phyloP scores from a whole-genome alignment of 2,888 invertebrate genomes.

The Allacma fusca region DNA sequence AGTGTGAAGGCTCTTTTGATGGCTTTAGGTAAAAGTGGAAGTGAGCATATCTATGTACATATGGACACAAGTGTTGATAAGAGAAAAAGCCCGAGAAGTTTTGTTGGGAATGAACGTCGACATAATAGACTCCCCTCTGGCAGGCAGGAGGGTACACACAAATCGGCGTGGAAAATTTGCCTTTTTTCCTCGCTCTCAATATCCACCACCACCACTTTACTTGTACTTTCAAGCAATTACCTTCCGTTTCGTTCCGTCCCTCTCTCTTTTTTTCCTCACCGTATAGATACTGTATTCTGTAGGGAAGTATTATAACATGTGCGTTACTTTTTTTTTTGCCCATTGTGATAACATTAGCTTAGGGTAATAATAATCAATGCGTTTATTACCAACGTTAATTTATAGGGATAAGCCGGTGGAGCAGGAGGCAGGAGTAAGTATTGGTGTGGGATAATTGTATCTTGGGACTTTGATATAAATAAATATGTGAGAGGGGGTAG shows the following conservation, averaged over 20 bases:
- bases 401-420: constrained; percentile 4
- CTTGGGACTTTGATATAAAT: too few relatives aligned
- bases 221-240: constrained; percentile 11
- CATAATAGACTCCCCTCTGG: constrained; percentile 52
- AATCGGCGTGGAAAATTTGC: constrained; percentile 50
- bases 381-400: constrained; percentile 16
- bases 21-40: not conserved
- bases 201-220: constrained; percentile 1
- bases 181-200: constrained; percentile 25
- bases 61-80: not conserved
- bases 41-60: not conserved
- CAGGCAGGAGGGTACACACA: constrained; percentile 32
- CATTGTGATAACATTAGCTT: constrained; percentile 9
- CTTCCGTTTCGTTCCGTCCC: constrained; percentile 1
- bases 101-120: constrained; percentile 39
- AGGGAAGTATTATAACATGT: too few relatives aligned
- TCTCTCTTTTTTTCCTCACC: too few relatives aligned
- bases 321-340: not conserved
- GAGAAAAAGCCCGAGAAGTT: not conserved
- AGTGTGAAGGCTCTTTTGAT: too few relatives aligned
- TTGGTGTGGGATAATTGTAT: too few relatives aligned
- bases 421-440: not conserved
- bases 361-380: constrained; percentile 16
- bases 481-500: too few relatives aligned
- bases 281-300: too few relatives aligned